A percentile compares a stretch with the other conserved stretches of the same genome.
These are phyloP conservation scores for Troides oblongomaculatus DNA, from an alignment of 2,888 invertebrate genomes.

Conservation along the genomic window DNA sequence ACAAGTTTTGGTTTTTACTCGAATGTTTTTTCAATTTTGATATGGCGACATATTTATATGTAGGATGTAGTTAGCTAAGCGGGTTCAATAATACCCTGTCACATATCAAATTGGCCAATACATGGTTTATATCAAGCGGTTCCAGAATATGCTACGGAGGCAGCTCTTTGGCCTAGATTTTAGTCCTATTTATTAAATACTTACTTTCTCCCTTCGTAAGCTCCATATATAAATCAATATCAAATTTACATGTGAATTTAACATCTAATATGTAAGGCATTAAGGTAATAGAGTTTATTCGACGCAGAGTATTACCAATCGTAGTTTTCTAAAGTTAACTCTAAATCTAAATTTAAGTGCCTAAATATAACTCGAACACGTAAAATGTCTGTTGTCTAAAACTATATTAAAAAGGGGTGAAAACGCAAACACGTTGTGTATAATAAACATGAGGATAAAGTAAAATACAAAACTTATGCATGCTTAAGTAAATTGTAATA, in stretches of 20 bases:
- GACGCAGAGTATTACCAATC: background rate
- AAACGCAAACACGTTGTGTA: background rate
- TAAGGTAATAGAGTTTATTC: background rate
- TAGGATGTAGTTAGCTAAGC: no score
- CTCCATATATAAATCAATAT: slow-evolving; percentile 5
- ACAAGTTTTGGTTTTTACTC: no score
- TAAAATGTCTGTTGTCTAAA: background rate
- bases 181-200: slow-evolving; percentile 5
- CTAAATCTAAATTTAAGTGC: slow-evolving; percentile 6
- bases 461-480: slow-evolving; percentile 4
- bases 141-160: no score
- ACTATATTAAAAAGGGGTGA: slow-evolving; percentile 6
- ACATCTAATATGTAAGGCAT: slow-evolving; percentile 10
- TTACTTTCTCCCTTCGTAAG: slow-evolving; percentile 18
- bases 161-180: background rate
- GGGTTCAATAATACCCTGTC: no score
- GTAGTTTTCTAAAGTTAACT: background rate
- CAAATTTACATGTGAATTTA: slow-evolving; percentile 2
- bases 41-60: no score
- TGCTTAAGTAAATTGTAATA: slow-evolving; percentile 18
- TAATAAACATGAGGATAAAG: slow-evolving; percentile 8
- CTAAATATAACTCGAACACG: background rate
- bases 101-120: no score
- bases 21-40: no score
- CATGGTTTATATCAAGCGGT: background rate